Percentiles rank a stretch among this genome's conserved stretches.
These are phyloP conservation scores for Monoplex corrugatus DNA, from an alignment of 2,888 invertebrate genomes.

Conservation along the genomic window DNA sequence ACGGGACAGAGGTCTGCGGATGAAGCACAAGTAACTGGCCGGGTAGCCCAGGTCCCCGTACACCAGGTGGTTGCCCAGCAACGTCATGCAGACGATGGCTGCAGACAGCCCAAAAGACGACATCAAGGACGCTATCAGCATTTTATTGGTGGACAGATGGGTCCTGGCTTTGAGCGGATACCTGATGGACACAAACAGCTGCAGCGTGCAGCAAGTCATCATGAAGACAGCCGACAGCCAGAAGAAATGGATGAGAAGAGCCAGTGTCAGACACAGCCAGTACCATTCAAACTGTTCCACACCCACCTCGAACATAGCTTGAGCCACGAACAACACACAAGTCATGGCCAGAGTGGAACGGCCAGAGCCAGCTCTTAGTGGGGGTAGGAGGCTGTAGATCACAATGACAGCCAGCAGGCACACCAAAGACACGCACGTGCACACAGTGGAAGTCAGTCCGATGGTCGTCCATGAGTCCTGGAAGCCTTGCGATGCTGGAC, in stretches of 20 bases:
- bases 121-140: conserved; percentile 1
- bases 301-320: conserved; percentile 56
- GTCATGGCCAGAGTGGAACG: conserved; percentile 60
- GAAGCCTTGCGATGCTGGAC: not conserved
- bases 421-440: conserved; percentile 55
- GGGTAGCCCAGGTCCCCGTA: conserved; percentile 57
- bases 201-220: conserved; percentile 61
- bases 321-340: conserved; percentile 57
- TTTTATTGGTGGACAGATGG: not conserved
- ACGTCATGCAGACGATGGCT: not conserved
- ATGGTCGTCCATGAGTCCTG: conserved; percentile 38
- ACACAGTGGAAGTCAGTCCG: conserved; percentile 45
- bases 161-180: conserved; percentile 27
- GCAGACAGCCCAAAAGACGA: conserved; percentile 29
- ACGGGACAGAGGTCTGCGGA: conserved; percentile 43
- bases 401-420: conserved; percentile 59
- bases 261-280: conserved; percentile 56
- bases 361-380: conserved; percentile 58
- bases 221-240: conserved; percentile 61
- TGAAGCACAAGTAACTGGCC: conserved; percentile 51
- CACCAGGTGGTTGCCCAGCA: conserved; percentile 9
- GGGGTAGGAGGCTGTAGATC: conserved; percentile 53
- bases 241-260: conserved; percentile 58
- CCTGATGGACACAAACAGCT: conserved; percentile 56
- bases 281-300: conserved; percentile 33